Evolutionary conservation across 2,113 vertebrate genomes (phyloP).

Genomic region (Gnathonemus echidnorhynchus): DNA sequence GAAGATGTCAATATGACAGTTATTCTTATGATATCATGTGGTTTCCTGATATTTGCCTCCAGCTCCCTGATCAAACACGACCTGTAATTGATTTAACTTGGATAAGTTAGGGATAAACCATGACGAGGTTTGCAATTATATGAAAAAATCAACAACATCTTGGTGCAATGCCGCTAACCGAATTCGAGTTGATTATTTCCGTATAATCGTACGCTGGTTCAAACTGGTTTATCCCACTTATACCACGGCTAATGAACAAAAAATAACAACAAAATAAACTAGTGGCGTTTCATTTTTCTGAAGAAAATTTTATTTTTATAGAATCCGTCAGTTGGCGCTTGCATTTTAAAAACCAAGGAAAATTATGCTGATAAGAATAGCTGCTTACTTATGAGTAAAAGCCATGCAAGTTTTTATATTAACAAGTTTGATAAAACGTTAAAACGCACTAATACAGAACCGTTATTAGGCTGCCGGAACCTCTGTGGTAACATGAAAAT

Average conservation of each 20-base stretch:
- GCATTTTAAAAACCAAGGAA: neutral
- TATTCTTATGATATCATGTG: neutral
- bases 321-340: neutral
- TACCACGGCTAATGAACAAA: neutral
- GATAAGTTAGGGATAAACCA: neutral
- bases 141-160: neutral
- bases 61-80: neutral
- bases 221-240: neutral
- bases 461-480: neutral
- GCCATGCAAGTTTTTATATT: no score
- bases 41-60: neutral
- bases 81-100: neutral
- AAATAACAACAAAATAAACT: neutral
- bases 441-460: neutral
- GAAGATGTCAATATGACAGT: neutral
- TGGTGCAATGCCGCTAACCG: neutral
- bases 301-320: neutral
- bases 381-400: no score
- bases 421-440: neutral
- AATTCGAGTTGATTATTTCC: no score
- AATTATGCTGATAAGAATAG: no score
- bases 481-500: neutral
- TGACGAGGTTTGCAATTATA: neutral
- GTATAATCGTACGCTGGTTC: neutral
- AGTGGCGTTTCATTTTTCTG: neutral